Base-by-base conservation (phyloP, 2,888 invertebrate species). In the Polydrusus pterygomalis region DNA sequence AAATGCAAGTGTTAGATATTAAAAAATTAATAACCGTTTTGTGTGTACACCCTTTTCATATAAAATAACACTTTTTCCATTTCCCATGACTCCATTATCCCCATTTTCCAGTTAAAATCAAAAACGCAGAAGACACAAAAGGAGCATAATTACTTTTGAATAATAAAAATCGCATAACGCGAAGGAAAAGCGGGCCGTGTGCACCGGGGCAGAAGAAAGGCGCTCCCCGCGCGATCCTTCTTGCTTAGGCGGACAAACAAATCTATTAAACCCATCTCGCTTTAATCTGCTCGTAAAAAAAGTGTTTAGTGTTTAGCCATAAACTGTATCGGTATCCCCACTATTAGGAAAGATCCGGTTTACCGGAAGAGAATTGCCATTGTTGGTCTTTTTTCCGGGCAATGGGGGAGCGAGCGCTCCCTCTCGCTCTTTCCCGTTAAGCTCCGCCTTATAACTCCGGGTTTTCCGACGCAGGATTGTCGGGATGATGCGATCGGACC, bases 291-390 rank as follows among this genome's bases (percentile, higher is more conserved):
- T 84, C 86, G 81, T 85, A 85, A 87, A 86, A 84, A 87, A 86
- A 87, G 84, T 86, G 86, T 87, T 87, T 86, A 86, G 85, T 84
- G 86, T 86, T 87, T 86, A 85, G 85, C 85, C 86, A 85, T 87
- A 87, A 87, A 87, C 85, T 86, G 86, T 86, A 86, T 86, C 85
- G 85, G 86, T 85, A 85, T 85, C 84, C 85, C 85, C 84, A 83
- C 84, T 83, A 83, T 84, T 84, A 84, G 84, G 83, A 82, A 81
- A 78, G 82, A 82, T 83, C 84, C 84, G 83, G 83, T 80, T 81
- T 83, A 81, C 82, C 82, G 82, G 79, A 82, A 82, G 80, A 79
- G 80, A 78, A 78, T 76, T 76, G 74, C 70, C 72, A 77, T 78
- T 69, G 77, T 70, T 30, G 64, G 56, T 68, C 73, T 68, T 70